Evolutionary conservation across 2,888 invertebrate species (phyloP).

Genomic region (Cephus spinipes): DNA sequence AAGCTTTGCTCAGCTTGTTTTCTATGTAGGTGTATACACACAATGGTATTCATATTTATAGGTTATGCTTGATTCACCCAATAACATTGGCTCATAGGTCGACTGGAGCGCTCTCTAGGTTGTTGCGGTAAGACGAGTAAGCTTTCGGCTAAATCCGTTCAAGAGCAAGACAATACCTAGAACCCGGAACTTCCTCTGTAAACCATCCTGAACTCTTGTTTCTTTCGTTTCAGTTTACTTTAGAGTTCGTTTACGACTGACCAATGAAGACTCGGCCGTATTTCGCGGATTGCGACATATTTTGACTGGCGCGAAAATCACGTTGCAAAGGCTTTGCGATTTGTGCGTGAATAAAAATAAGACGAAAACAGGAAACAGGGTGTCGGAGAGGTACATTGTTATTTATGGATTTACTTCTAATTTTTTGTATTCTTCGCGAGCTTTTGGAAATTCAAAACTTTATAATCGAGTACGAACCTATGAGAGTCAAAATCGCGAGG

Average conservation of each 20-base stretch:
- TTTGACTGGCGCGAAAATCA: neutral
- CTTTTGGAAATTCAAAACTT: neutral
- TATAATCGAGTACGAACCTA: neutral
- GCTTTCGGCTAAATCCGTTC: neutral
- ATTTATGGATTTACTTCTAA: neutral
- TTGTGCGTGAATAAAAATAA: neutral
- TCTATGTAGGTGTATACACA: neutral
- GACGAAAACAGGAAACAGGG: neutral
- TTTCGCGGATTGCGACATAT: neutral
- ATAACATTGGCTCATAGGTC: neutral
- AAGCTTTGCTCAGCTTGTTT: neutral
- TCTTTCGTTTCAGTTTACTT: neutral
- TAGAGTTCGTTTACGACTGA: neutral
- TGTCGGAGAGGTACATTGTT: neutral
- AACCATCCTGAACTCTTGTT: neutral
- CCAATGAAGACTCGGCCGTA: neutral
- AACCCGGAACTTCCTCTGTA: neutral
- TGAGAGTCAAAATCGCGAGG: neutral
- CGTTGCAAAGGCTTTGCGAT: neutral
- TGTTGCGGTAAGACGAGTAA: neutral
- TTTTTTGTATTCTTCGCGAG: neutral
- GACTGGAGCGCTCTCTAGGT: neutral
- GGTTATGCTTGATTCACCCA: neutral
- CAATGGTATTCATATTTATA: neutral
- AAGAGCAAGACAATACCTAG: neutral